Percentiles rank a stretch among this genome's conserved stretches.
phyloP scores from a whole-genome alignment of 2,113 vertebrate genomes.

The Anoplopoma fimbria region DNA sequence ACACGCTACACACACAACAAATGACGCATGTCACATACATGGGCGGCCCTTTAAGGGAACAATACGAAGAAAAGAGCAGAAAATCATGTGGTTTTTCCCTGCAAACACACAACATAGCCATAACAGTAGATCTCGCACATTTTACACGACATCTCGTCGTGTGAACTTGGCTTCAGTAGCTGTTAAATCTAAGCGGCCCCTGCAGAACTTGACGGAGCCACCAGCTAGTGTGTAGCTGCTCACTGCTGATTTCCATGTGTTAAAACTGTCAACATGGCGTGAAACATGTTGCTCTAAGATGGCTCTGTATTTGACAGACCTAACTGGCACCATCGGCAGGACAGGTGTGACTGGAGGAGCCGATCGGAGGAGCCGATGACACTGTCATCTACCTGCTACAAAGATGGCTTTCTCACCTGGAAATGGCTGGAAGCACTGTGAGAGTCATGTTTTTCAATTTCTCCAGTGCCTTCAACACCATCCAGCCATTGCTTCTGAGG shows the following conservation, averaged over 20 bases:
- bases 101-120: neutral
- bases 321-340: neutral
- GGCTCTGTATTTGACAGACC: neutral
- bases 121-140: neutral
- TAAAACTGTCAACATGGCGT: conserved; percentile 4
- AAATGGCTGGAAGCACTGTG: too few species aligned
- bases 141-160: too few species aligned
- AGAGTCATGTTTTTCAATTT: too few species aligned
- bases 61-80: neutral
- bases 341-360: neutral
- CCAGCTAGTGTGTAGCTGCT: neutral
- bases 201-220: neutral
- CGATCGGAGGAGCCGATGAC: too few species aligned
- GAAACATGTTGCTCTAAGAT: neutral
- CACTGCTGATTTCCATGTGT: neutral
- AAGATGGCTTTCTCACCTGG: too few species aligned
- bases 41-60: neutral
- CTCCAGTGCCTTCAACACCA: too few species aligned
- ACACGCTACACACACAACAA: neutral
- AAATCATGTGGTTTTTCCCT: neutral
- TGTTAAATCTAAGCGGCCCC: neutral
- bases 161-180: too few species aligned
- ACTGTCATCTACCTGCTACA: too few species aligned
- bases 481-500: too few species aligned
- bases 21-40: neutral